Evolutionary conservation across 2,797 vertebrate species (phyloP).

Genomic region (Anguilla anguilla): DNA sequence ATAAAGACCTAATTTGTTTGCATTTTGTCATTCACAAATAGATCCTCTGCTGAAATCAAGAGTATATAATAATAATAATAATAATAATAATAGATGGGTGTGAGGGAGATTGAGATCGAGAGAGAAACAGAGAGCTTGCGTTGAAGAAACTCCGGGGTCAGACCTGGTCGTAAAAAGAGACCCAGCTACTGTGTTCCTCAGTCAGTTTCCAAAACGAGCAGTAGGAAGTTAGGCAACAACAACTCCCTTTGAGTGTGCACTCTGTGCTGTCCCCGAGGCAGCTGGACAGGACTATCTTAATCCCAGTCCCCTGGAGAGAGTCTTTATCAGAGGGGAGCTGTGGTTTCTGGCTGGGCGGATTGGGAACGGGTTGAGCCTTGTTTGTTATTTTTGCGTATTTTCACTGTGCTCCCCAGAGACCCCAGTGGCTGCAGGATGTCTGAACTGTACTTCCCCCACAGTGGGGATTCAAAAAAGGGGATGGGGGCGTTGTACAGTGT

Average conservation of each 20-base stretch:
- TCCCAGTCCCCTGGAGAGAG: neutral
- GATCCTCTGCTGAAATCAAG: no score
- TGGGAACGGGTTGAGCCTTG: conserved; percentile 58
- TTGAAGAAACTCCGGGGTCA: neutral
- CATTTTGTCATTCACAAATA: no score
- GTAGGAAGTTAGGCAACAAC: neutral
- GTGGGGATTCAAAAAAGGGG: neutral
- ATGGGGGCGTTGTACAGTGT: neutral
- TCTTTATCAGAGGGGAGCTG: neutral
- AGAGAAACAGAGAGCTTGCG: neutral
- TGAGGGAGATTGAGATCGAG: neutral
- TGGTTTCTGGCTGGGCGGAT: neutral
- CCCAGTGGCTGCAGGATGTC: conserved; percentile 44
- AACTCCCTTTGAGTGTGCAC: neutral
- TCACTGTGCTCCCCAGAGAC: conserved; percentile 43
- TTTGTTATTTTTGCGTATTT: conserved; percentile 49
- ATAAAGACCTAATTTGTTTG: no score
- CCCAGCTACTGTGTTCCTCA: neutral
- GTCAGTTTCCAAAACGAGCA: neutral
- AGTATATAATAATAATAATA: no score
- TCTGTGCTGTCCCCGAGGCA: neutral
- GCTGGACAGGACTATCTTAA: conserved; percentile 1
- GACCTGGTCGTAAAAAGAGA: neutral
- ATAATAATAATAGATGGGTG: neutral
- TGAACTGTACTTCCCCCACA: neutral